Percentiles rank a stretch among this genome's conserved stretches.
Evolutionary conservation across 2,888 invertebrate species (phyloP).

Genomic region (Lasioglossum calceatum): DNA sequence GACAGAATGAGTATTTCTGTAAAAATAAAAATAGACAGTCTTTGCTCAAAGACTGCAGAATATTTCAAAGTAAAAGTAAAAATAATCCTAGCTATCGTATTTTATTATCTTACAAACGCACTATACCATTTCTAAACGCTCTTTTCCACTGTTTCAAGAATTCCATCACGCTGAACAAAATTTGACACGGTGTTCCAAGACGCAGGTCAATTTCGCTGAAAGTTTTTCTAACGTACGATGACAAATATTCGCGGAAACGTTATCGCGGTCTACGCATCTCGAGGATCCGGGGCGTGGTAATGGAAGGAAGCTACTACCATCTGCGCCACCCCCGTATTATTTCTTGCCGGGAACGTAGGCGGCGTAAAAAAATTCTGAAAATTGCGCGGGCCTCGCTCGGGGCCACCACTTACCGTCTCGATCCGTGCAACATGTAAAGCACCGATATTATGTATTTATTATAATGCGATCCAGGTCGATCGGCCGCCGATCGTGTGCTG

Average conservation of each 20-base stretch:
- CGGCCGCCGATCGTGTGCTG: slow-evolving; percentile 54
- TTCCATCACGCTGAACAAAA: background rate
- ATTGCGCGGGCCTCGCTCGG: slow-evolving; percentile 69
- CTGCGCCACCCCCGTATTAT: slow-evolving; percentile 49
- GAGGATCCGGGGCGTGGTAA: slow-evolving; percentile 56
- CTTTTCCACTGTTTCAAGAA: background rate
- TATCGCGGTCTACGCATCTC: slow-evolving; percentile 17
- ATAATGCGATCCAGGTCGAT: slow-evolving; percentile 73
- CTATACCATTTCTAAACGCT: background rate
- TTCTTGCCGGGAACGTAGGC: slow-evolving; percentile 51
- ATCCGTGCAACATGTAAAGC: slow-evolving; percentile 74
- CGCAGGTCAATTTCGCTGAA: background rate
- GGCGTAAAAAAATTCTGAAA: slow-evolving; percentile 71
- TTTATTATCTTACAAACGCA: background rate
- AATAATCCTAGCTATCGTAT: background rate
- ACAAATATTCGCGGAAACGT: background rate
- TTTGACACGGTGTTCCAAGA: background rate
- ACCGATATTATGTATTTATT: slow-evolving; percentile 83
- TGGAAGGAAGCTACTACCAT: slow-evolving; percentile 53
- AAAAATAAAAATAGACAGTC: no score
- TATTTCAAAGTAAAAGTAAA: background rate
- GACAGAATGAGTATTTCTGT: no score
- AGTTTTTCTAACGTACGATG: background rate
- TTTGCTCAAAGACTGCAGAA: no score
- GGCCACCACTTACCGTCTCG: slow-evolving; percentile 67